A percentile compares a stretch with the other conserved stretches of the same genome.
Conservation (phyloP, 2,797 vertebrate genomes). For the Spinus pinus region DNA sequence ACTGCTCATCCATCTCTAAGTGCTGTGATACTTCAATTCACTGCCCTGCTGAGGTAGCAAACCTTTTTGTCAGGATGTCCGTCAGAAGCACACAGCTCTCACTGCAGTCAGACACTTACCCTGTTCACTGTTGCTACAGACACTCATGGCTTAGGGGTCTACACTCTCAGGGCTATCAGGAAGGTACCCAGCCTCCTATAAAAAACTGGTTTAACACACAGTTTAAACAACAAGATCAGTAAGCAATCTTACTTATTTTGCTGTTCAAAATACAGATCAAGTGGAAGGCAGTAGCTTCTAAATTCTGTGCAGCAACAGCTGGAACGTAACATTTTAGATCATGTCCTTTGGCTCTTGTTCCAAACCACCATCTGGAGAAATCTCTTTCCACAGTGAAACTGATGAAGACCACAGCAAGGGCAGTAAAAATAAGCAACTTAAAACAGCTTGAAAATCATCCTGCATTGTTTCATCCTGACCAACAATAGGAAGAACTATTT, state of each 20-base stretch:
- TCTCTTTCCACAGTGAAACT: not conserved
- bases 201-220: not conserved
- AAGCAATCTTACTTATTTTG: not conserved
- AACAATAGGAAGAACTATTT: not conserved
- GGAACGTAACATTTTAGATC: slow-evolving; percentile 23
- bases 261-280: not conserved
- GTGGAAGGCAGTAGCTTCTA: slow-evolving; percentile 9
- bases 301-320: slow-evolving; percentile 10
- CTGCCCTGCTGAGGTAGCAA: slow-evolving; percentile 23
- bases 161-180: not conserved
- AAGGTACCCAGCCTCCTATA: not conserved
- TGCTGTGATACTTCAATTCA: not conserved
- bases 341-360: slow-evolving; percentile 50
- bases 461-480: not conserved
- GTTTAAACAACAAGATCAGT: not conserved
- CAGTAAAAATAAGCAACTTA: slow-evolving; percentile 20
- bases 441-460: slow-evolving; percentile 1
- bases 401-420: slow-evolving; percentile 24
- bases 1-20: not conserved
- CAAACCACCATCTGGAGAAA: slow-evolving; percentile 60
- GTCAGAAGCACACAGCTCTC: not conserved
- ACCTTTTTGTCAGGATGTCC: not conserved
- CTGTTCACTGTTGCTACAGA: not conserved
- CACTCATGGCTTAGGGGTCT: not conserved
- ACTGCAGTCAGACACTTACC: not conserved